A percentile compares a stretch with the other conserved stretches of the same genome.
Evolutionary conservation across 2,797 vertebrate genomes (phyloP).

Genomic region (Amphiprion clarkii): DNA sequence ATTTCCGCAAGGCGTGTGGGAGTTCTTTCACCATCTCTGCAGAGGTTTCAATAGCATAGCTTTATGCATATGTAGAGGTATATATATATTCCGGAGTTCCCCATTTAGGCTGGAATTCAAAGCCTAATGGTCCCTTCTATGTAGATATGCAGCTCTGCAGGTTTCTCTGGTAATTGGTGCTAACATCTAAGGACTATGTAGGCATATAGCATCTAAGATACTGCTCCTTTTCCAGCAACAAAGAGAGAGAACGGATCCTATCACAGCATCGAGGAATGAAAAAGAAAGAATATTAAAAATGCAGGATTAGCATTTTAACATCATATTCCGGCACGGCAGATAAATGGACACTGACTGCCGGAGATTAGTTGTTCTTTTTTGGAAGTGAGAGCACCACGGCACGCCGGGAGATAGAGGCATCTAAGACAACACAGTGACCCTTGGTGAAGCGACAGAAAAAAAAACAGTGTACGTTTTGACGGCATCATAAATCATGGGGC

Average conservation of each 20-base stretch:
- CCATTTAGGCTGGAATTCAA: constrained; percentile 63
- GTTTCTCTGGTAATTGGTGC: constrained; percentile 70
- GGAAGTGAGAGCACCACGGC: constrained; percentile 47
- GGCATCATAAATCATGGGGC: constrained; percentile 81
- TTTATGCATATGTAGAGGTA: constrained; percentile 63
- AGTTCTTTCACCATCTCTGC: too few species aligned
- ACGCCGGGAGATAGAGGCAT: constrained; percentile 65
- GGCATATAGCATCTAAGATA: constrained; percentile 37
- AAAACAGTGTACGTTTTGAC: constrained; percentile 73
- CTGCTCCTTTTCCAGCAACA: constrained; percentile 38
- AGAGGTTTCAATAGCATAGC: constrained; percentile 41
- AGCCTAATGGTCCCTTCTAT: constrained; percentile 45
- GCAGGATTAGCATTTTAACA: constrained; percentile 70
- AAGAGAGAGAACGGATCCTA: constrained; percentile 35
- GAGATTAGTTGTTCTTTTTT: constrained; percentile 63
- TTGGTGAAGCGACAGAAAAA: constrained; percentile 69
- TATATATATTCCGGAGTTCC: constrained; percentile 47
- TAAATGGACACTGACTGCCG: constrained; percentile 60
- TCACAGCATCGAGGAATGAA: constrained; percentile 41
- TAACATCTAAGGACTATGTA: constrained; percentile 69
- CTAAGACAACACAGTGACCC: constrained; percentile 79
- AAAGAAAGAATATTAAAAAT: constrained; percentile 53
- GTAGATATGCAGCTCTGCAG: constrained; percentile 64
- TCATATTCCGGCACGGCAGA: constrained; percentile 33
- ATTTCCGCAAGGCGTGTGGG: constrained; percentile 31